Base-by-base conservation (phyloP, 2,888 invertebrate genomes). In the Lacanobia wlatinum region DNA sequence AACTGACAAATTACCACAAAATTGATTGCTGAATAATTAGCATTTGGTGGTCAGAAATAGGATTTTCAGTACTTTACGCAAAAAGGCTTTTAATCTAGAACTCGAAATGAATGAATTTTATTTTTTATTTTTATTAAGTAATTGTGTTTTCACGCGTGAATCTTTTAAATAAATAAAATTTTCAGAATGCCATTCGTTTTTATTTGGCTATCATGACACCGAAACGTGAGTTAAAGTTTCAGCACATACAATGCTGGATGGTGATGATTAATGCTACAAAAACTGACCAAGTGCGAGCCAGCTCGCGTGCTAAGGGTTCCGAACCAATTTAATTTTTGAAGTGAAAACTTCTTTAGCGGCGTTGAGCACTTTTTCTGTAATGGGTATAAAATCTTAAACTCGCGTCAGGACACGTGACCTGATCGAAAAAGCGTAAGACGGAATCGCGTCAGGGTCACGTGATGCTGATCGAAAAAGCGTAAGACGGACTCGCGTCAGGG, bases 121-220 rank as follows among this genome's bases (percentile, higher is more conserved):
- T 75, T 40, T 52, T 40, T 43, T 48, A 38, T 21, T 21, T 52
- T n/a, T n/a, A n/a, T n/a, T 3, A n/a, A 43, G 46, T 6, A 21
- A 48, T 43, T 56, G 9, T 23, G 9, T 50, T 72, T 38, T 34
- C 21, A 43, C 7, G 40, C 5, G 40, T 40, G 55, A 28, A 16
- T 18, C 3, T 64, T 55, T 48, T 28, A 18, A 62, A 63, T 56
- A 23, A 64, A 75, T 40, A 40, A 40, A 55, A 64, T 40, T 74
- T 55, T 48, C 40, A 18, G 14, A 40, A 6, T 12, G 40, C 14
- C 28, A 55, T 64, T 28, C 0, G 34, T 56, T 76, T 75, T 76
- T 76, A 50, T 65, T 50, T 65, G 16, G 4, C 16, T 50, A 34
- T 50, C 3, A 55, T 14, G 12, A 28, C 48, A 43, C 16, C 1